Base-by-base conservation (phyloP, 2,888 invertebrate species). In the Griposia aprilina region DNA sequence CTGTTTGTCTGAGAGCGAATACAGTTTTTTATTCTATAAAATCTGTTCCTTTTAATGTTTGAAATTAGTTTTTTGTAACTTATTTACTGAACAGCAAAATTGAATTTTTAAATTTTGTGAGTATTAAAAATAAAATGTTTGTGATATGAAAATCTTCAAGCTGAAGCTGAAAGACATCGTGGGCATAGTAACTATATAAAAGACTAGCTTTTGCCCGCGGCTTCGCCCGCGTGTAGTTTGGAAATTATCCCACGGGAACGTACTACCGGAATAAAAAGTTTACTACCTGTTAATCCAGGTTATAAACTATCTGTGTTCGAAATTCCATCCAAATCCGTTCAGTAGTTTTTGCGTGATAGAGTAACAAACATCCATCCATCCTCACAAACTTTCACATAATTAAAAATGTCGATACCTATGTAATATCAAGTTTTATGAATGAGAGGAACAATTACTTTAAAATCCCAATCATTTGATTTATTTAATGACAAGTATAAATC, bases 1-100 rank as follows among this genome's bases (percentile, higher is more conserved):
- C 62, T 68, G 74, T 41, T 41, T 13, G 67, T 57, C 15, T 74
- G 52, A 63, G 60, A 36, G 68, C 23, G 23, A 66, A 73, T 15
- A 36, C 45, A 15, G 17, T 23, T 52, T 67, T 67, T 59, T 30
- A 65, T 65, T 59, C 2, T 20, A 23, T 11, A 48, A 30, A 41
- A 55, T n/a, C 8, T 55, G 17, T n/a, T 67, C 17, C 0, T 30
- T 76, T 67, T 52, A 15, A n/a, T 62, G 10, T 20, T 48, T 20
- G 0, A 48, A 66, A 26, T 73, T 10, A 4, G 2, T 41, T 41
- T 13, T 15, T 8, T 36, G 50, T 30, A 2, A 41, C 30, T 15
- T 17, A 26, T 73, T 73, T 17, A 62, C 23, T 73, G 41, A 73
- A 45, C 26, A 23, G 26, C 15, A 23, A 55, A 55, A 41, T 41